phyloP scores from a whole-genome alignment of 1,140 invertebrate species.

The Papilio glaucus region DNA sequence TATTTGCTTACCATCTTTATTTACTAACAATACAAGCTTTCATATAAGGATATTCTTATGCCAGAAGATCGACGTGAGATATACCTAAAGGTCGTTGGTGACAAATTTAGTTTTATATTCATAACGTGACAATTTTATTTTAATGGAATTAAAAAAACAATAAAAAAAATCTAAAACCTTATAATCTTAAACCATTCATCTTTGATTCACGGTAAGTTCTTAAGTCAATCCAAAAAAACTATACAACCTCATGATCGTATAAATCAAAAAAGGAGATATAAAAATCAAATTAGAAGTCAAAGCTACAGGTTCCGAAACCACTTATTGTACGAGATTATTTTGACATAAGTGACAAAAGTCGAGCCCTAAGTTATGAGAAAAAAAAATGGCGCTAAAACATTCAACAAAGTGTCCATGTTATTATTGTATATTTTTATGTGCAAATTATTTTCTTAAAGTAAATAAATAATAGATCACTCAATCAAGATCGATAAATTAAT shows the following conservation, averaged over 20 bases:
- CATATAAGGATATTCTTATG: too few relatives aligned
- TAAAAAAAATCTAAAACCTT: neutral
- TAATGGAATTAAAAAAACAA: neutral
- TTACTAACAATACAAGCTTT: too few relatives aligned
- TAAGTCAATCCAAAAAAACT: neutral
- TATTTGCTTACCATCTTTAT: too few relatives aligned
- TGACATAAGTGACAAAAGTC: neutral
- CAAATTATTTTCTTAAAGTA: neutral
- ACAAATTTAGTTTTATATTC: neutral
- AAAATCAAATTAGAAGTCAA: neutral
- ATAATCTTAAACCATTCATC: neutral
- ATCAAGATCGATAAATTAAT: constrained; percentile 23
- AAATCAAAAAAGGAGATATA: too few relatives aligned
- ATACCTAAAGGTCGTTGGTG: neutral
- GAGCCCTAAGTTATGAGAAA: neutral
- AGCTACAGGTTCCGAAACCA: neutral
- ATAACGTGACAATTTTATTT: too few relatives aligned
- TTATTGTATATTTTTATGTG: neutral
- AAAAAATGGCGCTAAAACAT: neutral
- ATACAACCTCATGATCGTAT: neutral
- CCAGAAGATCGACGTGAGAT: neutral
- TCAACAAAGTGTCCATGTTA: neutral
- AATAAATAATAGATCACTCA: constrained; percentile 5
- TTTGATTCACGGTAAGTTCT: neutral
- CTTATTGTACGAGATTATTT: neutral